Evolutionary conservation across 2,888 invertebrate genomes (phyloP).

Genomic region (Anoplius nigerrimus): DNA sequence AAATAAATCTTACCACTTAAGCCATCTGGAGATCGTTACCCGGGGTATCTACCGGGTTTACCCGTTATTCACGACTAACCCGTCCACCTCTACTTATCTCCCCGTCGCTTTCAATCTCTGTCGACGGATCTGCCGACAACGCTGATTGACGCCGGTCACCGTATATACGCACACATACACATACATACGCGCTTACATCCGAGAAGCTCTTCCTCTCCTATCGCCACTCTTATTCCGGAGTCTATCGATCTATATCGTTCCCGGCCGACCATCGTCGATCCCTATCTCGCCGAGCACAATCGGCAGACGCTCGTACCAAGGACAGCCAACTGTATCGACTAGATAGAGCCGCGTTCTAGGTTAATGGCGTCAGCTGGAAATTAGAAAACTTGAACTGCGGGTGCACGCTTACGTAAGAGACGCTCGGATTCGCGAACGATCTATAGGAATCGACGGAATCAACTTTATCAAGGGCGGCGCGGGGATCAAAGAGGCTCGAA

Average conservation of each 20-base stretch:
- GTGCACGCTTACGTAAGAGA: neutral
- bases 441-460: no score
- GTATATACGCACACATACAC: no score
- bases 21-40: constrained; percentile 31
- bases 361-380: constrained; percentile 26
- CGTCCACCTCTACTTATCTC: constrained; percentile 41
- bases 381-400: constrained; percentile 17
- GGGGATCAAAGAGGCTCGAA: no score
- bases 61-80: constrained; percentile 33
- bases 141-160: constrained; percentile 34
- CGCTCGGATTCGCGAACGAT: no score
- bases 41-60: constrained; percentile 10
- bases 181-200: no score
- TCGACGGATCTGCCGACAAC: constrained; percentile 34
- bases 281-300: no score
- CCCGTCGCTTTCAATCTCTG: constrained; percentile 47
- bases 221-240: no score
- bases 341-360: constrained; percentile 24
- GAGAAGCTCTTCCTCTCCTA: neutral
- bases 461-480: no score
- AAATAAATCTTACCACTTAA: constrained; percentile 20
- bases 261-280: no score
- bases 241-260: no score
- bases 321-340: constrained; percentile 30
- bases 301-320: constrained; percentile 22